A percentile compares a stretch with the other conserved stretches of the same genome.
phyloP scores from a whole-genome alignment of 2,888 invertebrate species.

The Ormyrus thymus region DNA sequence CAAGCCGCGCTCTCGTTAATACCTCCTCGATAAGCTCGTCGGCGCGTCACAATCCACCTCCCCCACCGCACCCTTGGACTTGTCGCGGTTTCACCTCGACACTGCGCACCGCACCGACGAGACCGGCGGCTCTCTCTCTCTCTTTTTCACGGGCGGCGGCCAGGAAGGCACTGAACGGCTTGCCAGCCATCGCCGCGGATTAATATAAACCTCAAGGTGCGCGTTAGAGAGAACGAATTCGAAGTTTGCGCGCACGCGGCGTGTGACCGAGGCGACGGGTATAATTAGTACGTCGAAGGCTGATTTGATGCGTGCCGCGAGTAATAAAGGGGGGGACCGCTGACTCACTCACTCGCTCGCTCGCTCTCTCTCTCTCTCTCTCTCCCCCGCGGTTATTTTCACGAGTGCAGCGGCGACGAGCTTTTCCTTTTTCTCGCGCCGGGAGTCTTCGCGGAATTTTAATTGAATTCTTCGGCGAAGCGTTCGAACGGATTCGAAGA shows the following conservation, averaged over 20 bases:
- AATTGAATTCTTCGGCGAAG: neutral
- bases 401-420: neutral
- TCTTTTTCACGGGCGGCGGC: slow-evolving; percentile 53
- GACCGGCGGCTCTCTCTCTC: too few species aligned
- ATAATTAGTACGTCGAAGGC: slow-evolving; percentile 72
- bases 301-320: slow-evolving; percentile 59
- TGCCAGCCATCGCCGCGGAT: slow-evolving; percentile 68
- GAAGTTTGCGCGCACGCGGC: slow-evolving; percentile 57
- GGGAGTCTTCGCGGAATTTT: neutral
- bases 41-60: too few species aligned
- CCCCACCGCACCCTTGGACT: too few species aligned
- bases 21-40: too few species aligned
- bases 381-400: slow-evolving; percentile 1
- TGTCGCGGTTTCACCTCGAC: too few species aligned
- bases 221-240: slow-evolving; percentile 52
- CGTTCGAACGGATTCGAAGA: neutral
- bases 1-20: too few species aligned
- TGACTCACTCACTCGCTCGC: too few species aligned
- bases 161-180: slow-evolving; percentile 65
- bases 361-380: too few species aligned
- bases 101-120: too few species aligned
- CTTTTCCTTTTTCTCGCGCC: neutral
- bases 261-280: slow-evolving; percentile 59
- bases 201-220: slow-evolving; percentile 72
- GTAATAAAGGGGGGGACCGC: slow-evolving; percentile 1